Conservation (phyloP, 2,797 vertebrate species). For the Platalea minor region DNA sequence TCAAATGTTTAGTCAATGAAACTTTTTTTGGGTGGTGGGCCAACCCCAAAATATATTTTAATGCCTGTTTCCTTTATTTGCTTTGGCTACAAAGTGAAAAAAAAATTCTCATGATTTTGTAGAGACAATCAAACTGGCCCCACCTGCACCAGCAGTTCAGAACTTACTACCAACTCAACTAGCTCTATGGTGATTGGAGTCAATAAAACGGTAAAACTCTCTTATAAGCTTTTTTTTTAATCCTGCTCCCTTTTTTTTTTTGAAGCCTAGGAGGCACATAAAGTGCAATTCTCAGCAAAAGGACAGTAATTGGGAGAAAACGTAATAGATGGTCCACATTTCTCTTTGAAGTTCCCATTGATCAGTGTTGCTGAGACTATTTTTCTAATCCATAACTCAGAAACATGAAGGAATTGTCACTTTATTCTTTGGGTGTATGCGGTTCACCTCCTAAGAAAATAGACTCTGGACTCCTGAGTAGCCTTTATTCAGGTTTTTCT, state of each 20-base stretch:
- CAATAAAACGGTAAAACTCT: background rate
- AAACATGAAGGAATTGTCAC: slow-evolving; percentile 27
- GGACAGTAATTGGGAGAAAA: slow-evolving; percentile 48
- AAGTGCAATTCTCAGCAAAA: slow-evolving; percentile 57
- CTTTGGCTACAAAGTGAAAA: background rate
- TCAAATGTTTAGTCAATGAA: background rate
- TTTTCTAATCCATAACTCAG: slow-evolving; percentile 48
- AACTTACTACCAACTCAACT: background rate
- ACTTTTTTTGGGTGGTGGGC: background rate
- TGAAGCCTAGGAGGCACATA: slow-evolving; percentile 7
- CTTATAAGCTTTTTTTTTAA: background rate
- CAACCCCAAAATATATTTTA: background rate
- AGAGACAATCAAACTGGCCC: background rate
- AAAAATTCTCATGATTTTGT: background rate
- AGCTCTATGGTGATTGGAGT: background rate
- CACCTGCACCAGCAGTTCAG: background rate
- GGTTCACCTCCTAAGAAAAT: background rate
- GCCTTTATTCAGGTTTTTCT: background rate
- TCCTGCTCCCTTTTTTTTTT: background rate
- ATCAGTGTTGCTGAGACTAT: slow-evolving; percentile 35
- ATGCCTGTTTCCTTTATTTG: background rate
- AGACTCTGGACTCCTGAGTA: background rate
- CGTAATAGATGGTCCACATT: slow-evolving; percentile 43
- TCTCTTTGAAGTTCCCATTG: slow-evolving; percentile 53
- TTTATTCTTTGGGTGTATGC: background rate